A percentile compares a stretch with the other conserved stretches of the same genome.
Evolutionary conservation across 37 sponge, comb jelly and placozoan genomes (phyloP).

Genomic region (Aphrocallistes beatrix): DNA sequence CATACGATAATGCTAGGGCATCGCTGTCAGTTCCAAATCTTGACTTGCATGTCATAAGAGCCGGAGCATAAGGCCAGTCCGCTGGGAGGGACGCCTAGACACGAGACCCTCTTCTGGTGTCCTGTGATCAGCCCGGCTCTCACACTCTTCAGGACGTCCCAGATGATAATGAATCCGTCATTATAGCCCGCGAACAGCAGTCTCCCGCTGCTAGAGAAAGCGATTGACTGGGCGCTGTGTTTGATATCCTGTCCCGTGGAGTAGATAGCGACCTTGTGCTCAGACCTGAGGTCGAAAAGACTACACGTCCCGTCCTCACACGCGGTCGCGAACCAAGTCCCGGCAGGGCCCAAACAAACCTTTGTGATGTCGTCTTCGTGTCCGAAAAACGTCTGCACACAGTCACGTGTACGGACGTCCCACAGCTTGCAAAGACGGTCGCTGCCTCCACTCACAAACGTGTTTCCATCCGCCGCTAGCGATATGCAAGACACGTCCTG

Average conservation of each 20-base stretch:
- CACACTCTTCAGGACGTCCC: slow-evolving; percentile 89
- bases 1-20: neutral
- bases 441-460: slow-evolving; percentile 91
- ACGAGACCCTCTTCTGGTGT: slow-evolving; percentile 97
- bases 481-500: slow-evolving; percentile 95
- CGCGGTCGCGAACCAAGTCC: slow-evolving; percentile 81
- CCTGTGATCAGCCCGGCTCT: slow-evolving; percentile 49
- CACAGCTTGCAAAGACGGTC: slow-evolving; percentile 63
- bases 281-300: slow-evolving; percentile 94
- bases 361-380: slow-evolving; percentile 96
- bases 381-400: slow-evolving; percentile 90
- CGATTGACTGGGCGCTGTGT: slow-evolving; percentile 43
- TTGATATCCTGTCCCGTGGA: neutral
- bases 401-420: slow-evolving; percentile 78
- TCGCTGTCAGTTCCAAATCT: slow-evolving; percentile 80
- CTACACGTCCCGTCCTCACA: slow-evolving; percentile 89
- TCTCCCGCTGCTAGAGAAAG: slow-evolving; percentile 85
- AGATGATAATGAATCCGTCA: slow-evolving; percentile 91
- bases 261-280: slow-evolving; percentile 36
- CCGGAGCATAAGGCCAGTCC: slow-evolving; percentile 93
- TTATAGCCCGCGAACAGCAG: slow-evolving; percentile 92
- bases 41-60: slow-evolving; percentile 91
- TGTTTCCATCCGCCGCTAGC: slow-evolving; percentile 64
- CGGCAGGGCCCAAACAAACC: slow-evolving; percentile 92
- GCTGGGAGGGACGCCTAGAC: slow-evolving; percentile 84